Conservation (phyloP, 2,888 invertebrate genomes). For the Vandiemenella viatica region DNA sequence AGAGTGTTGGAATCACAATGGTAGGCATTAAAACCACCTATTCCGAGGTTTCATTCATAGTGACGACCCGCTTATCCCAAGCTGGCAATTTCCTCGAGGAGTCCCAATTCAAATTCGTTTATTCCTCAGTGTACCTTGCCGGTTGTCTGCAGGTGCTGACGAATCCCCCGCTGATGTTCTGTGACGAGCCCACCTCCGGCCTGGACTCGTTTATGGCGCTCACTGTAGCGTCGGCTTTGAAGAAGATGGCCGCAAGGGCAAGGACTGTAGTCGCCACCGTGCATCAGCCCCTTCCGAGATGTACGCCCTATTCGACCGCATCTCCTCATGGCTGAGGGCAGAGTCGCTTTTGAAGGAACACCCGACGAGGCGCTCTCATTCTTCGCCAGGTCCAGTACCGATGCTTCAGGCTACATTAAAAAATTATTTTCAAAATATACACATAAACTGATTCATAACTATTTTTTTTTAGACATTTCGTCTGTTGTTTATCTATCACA, state of each 20-base stretch:
- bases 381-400: constrained; percentile 39
- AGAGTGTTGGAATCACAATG: too few relatives aligned
- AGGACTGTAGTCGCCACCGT: constrained; percentile 86
- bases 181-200: constrained; percentile 95
- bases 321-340: constrained; percentile 82
- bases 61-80: too few relatives aligned
- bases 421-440: too few relatives aligned
- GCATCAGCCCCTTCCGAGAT: constrained; percentile 90
- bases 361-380: constrained; percentile 62
- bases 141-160: constrained; percentile 50
- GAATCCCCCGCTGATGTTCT: constrained; percentile 87
- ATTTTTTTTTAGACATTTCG: too few relatives aligned
- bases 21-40: too few relatives aligned
- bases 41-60: too few relatives aligned
- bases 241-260: constrained; percentile 36
- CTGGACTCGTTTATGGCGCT: constrained; percentile 94
- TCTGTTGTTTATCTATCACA: too few relatives aligned
- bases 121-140: too few relatives aligned
- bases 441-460: too few relatives aligned
- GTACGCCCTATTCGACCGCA: constrained; percentile 77
- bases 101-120: too few relatives aligned
- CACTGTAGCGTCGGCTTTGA: constrained; percentile 65
- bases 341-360: constrained; percentile 74
- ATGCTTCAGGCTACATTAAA: too few relatives aligned
- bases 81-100: too few relatives aligned